A percentile compares a stretch with the other conserved stretches of the same genome.
These are phyloP conservation scores for Gavia stellata DNA, from an alignment of 2,113 vertebrate species.

Conservation along the genomic window DNA sequence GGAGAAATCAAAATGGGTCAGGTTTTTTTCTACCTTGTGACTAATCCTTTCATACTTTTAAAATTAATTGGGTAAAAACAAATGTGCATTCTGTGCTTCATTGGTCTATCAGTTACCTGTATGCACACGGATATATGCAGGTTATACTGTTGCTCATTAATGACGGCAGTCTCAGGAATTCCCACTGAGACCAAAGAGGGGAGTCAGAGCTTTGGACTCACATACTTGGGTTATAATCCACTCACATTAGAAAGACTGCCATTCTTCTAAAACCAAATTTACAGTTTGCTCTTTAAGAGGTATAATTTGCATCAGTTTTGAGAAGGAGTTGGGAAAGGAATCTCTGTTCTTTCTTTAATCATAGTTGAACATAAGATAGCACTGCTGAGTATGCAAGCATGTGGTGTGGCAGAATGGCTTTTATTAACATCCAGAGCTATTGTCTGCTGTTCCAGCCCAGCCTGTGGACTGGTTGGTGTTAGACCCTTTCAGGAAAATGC, in stretches of 20 bases:
- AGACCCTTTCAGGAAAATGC: slow-evolving; percentile 8
- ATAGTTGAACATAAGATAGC: background rate
- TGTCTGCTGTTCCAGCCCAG: slow-evolving; percentile 5
- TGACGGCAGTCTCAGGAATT: background rate
- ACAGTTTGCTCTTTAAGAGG: slow-evolving; percentile 30
- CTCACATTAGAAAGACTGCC: background rate
- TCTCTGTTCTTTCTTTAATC: slow-evolving; percentile 10
- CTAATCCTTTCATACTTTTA: background rate
- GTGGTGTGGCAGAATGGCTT: slow-evolving; percentile 7
- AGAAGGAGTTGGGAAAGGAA: background rate
- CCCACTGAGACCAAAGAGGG: background rate
- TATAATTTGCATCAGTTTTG: slow-evolving; percentile 43
- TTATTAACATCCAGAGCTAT: slow-evolving; percentile 7
- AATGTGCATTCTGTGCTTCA: background rate
- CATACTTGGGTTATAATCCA: background rate
- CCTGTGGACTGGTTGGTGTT: background rate
- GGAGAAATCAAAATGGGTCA: background rate
- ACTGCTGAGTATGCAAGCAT: slow-evolving; percentile 35
- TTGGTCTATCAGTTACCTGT: background rate
- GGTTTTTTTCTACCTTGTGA: background rate
- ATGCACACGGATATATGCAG: background rate
- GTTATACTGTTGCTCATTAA: background rate
- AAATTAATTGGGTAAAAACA: background rate
- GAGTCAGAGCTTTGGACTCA: background rate
- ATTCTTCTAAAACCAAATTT: slow-evolving; percentile 38